Base-by-base conservation (phyloP, 1,140 invertebrate genomes). In the Drosophila tropicalis region DNA sequence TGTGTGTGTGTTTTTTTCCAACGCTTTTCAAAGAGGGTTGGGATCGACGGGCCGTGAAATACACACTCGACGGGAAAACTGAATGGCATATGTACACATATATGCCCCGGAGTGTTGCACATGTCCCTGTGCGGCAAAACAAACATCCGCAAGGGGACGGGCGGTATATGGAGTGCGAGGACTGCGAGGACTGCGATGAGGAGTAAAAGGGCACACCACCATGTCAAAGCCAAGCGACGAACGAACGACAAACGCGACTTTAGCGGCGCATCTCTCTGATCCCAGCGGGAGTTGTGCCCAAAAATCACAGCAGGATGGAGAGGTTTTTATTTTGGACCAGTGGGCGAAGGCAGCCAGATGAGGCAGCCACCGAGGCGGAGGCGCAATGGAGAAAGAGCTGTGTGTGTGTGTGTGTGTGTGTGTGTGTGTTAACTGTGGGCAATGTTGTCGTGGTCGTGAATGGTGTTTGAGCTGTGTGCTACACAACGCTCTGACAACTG, bases 71-170 rank as follows among this genome's bases (percentile, higher is more conserved):
- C 51, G 63, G 63, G 17, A 79, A 79, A 76, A 70, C 58, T 74
- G 61, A 74, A 73, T 84, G 84, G 84, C 89, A 91, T 91, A 90
- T 81, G 80, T 72, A 89, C 78, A 82, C 70, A 76, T 77, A 90
- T 70, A 89, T 91, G 83, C 86, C 90, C 90, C 74, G 86, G 81
- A 89, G 90, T 91, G 86, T 84, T 91, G 90, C 90, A 91, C 90
- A 91, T 91, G 90, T 91, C 90, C 73, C 86, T 85, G 81, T 81
- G 83, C 77, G 83, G 77, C 82, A 87, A 72, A 80, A 83, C 76
- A 89, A 87, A 90, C 81, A 79, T 72, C 56, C 51, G n/a, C 32
- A 32, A 76, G 54, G 32, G 72, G 70, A 57, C 58, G 70, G 76
- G 29, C 29, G 29, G 29, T 5, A 29, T 29, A 6, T 29, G 29